Evolutionary conservation across 2,113 vertebrate genomes (phyloP), one percentile per base, ranked within the genome.

Genomic region (Clarias batrachus): DNA sequence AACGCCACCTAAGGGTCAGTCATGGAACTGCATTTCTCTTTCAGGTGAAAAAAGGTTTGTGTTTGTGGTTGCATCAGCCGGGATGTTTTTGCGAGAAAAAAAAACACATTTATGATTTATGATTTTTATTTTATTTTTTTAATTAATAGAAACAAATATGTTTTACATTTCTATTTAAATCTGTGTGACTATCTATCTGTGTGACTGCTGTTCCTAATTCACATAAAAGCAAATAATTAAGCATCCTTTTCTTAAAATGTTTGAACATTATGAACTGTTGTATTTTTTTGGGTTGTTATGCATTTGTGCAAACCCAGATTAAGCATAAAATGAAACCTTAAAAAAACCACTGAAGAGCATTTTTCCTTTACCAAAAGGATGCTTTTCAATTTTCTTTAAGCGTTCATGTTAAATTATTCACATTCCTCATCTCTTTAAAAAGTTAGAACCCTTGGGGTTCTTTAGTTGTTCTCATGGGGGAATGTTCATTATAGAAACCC

Each of bases 1-100:
- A 89, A 76, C 95, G 95, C 95, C 95, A 95, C 94, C 95, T 90
- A 92, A 92, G 91, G 95, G 92, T 81, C 66, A 89, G 54, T 33
- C 10, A 0, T 25, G 66, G 93, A 90, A 91, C 71, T 89, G 57
- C 89, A 71, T 1, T 3, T 68, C 30, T 25, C 25, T 77, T 78
- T 33, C 17, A 3, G 74, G 8, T 25, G 23, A 2, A 41, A 41
- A 48, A 37, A 23, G 71, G 48, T n/a, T 25, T 25, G 10, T 76
- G 17, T 27, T 56, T 2, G 25, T 56, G 25, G 27, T 56, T 56
- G 25, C 16, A 14, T 54, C 41, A 54, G 48, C 14, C 13, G 2
- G n/a, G 52, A 56, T 56, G 74, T 52, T 77, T 74, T 48, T 54
- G 74, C 27, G 48, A 17, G 0, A 56, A 56, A n/a, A 23, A 0